These are phyloP conservation scores for Pogonognathellus flavescens DNA, from an alignment of 1,140 invertebrate genomes.

Conservation along the genomic window DNA sequence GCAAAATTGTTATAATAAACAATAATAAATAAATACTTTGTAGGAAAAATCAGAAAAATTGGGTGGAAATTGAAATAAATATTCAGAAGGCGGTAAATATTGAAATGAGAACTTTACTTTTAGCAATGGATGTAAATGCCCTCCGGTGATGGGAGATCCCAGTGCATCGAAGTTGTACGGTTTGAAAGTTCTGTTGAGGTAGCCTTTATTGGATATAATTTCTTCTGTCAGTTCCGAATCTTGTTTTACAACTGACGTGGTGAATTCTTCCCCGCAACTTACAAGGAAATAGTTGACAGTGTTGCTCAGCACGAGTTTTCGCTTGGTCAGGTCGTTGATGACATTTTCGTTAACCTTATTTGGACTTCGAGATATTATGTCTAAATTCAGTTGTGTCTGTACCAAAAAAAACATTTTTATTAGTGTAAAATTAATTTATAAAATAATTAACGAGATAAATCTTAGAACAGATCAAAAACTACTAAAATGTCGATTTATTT, in stretches of 20 bases:
- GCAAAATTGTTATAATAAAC: too few relatives aligned
- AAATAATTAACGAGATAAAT: too few relatives aligned
- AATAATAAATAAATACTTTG: neutral
- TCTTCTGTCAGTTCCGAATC: constrained; percentile 96
- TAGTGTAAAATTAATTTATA: too few relatives aligned
- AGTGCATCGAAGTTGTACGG: constrained; percentile 97
- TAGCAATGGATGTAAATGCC: constrained; percentile 94
- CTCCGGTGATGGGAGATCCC: constrained; percentile 80
- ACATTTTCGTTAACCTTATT: constrained; percentile 67
- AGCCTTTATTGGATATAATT: constrained; percentile 88
- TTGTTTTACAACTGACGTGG: constrained; percentile 84
- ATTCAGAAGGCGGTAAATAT: too few relatives aligned
- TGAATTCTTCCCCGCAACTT: constrained; percentile 87
- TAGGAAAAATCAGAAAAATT: too few relatives aligned
- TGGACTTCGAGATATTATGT: constrained; percentile 68
- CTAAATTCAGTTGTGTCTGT: constrained; percentile 62
- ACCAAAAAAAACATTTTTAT: neutral
- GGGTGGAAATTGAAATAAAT: too few relatives aligned
- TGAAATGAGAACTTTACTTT: constrained; percentile 79
- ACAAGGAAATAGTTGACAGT: constrained; percentile 77
- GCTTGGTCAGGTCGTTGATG: constrained; percentile 87
- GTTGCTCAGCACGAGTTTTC: constrained; percentile 92
- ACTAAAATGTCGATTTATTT: too few relatives aligned
- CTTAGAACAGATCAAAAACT: too few relatives aligned
- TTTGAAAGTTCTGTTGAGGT: constrained; percentile 95